These are phyloP conservation scores for Oryzias javanicus DNA, from an alignment of 2,113 vertebrate species.

Conservation along the genomic window DNA sequence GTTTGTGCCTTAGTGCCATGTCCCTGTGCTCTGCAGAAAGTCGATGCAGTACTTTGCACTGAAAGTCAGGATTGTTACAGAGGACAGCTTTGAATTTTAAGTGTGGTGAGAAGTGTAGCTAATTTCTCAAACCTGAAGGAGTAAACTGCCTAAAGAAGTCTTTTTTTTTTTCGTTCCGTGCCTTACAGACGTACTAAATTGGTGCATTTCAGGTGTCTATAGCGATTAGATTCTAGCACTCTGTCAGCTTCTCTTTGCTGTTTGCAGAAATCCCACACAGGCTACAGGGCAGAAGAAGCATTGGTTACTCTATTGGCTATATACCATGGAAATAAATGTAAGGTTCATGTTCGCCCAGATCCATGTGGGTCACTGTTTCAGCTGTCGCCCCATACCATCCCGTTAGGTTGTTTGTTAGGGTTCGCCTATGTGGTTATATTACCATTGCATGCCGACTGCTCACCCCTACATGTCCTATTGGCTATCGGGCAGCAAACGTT, in stretches of 20 bases:
- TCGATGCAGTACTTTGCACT: slow-evolving; percentile 58
- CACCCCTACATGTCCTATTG: not conserved
- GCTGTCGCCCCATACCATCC: not conserved
- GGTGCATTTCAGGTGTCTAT: not conserved
- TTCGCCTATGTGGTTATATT: not conserved
- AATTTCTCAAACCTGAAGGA: slow-evolving; percentile 18
- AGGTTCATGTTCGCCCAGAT: not conserved
- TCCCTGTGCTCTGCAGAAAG: slow-evolving; percentile 66
- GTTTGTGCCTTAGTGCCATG: slow-evolving; percentile 32
- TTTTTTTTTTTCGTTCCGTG: not conserved
- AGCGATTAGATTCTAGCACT: not conserved
- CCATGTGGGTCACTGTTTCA: not conserved
- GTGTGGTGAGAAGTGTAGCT: slow-evolving; percentile 36
- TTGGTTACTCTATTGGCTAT: not conserved
- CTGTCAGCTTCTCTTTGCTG: not conserved
- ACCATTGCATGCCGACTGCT: not conserved
- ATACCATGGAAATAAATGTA: not conserved
- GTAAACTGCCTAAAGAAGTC: not conserved
- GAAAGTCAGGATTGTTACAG: slow-evolving; percentile 24
- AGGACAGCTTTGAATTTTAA: slow-evolving; percentile 31
- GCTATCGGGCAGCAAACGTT: not conserved
- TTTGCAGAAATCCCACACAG: no score
- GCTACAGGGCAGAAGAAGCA: no score
- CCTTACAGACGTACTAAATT: not conserved
- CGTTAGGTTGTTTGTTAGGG: not conserved